Base-by-base conservation (phyloP, 2,797 vertebrate species). In the Onychomys arenicola region DNA sequence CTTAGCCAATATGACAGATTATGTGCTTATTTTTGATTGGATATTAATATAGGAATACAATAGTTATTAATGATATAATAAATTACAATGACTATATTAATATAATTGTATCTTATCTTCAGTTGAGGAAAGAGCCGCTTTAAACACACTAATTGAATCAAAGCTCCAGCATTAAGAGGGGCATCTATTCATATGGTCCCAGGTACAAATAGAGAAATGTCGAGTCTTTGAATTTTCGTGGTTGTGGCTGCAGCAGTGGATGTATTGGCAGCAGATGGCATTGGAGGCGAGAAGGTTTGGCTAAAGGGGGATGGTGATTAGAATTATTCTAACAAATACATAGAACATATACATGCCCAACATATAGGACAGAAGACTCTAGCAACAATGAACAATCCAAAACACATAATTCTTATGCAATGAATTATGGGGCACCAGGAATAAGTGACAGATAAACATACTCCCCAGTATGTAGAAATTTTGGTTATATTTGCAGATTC, bases 381-480 rank as follows among this genome's bases (percentile, higher is more conserved):
- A 63, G 65, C 89, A 95, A 95, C 61, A 94, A 94, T 5, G 32
- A 81, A 11, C 21, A 89, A 89, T 57, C 90, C 19, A 94, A 93
- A 93, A 71, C 14, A 14, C 23, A 40, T n/a, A 67, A 89, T 75
- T 90, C 63, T 82, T 81, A 92, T 2, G 5, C 77, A 96, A 40
- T 78, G 55, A 94, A 84, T 71, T 52, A 95, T 0, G 9, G 10
- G 76, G 86, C 0, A 49, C 43, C 5, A 88, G 13, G 17, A 23
- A 84, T 10, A 61, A 25, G 71, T 34, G 49, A 77, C 1, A 76
- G 40, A 75, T 76, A 83, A 73, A 78, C 65, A 67, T 27, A 93
- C 12, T 91, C 43, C 27, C 17, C 63, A 37, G 40, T 11, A 90
- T 67, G 65, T 40, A 84, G 6, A 85, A 85, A 17, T 88, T 71